Evolutionary conservation across 2,797 vertebrate species (phyloP), one percentile per base, ranked within the genome.

Genomic region (Helicolenus hilgendorfi): DNA sequence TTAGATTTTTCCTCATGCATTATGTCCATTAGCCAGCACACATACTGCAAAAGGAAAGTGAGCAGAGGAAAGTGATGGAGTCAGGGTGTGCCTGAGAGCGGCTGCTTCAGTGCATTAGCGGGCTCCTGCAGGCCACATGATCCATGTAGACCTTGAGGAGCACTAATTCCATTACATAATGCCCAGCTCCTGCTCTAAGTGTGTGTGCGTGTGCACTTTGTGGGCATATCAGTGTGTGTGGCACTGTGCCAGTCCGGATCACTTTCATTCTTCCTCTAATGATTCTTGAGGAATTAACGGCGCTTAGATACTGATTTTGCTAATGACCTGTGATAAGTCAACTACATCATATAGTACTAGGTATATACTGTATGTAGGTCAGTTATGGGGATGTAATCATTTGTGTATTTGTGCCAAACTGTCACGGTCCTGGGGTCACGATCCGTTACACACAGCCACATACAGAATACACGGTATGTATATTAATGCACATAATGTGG

Each of bases 151-250:
- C 90, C 92, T 92, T 92, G 86, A 95, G 91, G 83, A 92, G 90
- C 73, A 88, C 87, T 95, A 95, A 95, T 94, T 94, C 90, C 83
- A 93, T 96, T 96, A 95, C 91, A 91, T 95, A 96, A 97, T 85
- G 80, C 79, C 73, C 26, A 64, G 79, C 75, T 83, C 65, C 69
- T 85, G 83, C 70, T 86, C 53, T 55, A 29, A 75, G 79, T 76
- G 83, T 88, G 71, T 79, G 41, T 70, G 58, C 58, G 33, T 29
- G 78, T 31, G 69, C 41, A 60, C 81, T 79, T 68, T 79, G 80
- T 78, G 69, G 72, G 62, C 49, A 64, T 83, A 78, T 89, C 45
- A 72, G 69, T 79, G 83, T 79, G 69, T 90, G 81, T 80, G 90
- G 88, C 70, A 87, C 62, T 2, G 76, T 93, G 91, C 81, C 91